Evolutionary conservation across 1,140 invertebrate species (phyloP).

Genomic region (Drosophila busckii): DNA sequence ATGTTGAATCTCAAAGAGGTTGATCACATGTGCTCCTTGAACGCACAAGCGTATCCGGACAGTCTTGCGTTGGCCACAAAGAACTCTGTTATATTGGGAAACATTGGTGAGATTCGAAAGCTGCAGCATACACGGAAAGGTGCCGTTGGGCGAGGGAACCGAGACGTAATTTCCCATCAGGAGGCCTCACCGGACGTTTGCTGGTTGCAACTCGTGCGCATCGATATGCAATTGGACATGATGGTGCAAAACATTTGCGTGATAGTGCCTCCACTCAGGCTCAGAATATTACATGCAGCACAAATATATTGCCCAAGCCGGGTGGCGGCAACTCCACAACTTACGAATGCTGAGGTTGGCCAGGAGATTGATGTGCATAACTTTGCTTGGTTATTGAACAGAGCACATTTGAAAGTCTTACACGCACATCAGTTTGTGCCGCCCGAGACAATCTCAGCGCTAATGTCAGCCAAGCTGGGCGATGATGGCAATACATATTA

Average conservation of each 20-base stretch:
- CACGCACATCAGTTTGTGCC: slow-evolving; percentile 94
- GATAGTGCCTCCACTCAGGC: slow-evolving; percentile 90
- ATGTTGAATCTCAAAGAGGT: slow-evolving; percentile 99
- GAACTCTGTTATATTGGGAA: slow-evolving; percentile 96
- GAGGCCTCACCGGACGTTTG: slow-evolving; percentile 96
- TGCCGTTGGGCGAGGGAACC: slow-evolving; percentile 95
- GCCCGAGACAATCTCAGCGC: slow-evolving; percentile 92
- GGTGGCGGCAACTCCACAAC: slow-evolving; percentile 79
- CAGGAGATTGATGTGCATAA: slow-evolving; percentile 96
- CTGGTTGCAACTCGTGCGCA: slow-evolving; percentile 93
- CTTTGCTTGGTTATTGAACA: slow-evolving; percentile 96
- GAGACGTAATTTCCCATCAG: slow-evolving; percentile 96
- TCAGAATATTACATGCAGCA: slow-evolving; percentile 80
- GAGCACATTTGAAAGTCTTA: slow-evolving; percentile 96
- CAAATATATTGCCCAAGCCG: slow-evolving; percentile 78
- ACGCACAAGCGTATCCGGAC: slow-evolving; percentile 96
- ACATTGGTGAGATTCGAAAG: slow-evolving; percentile 99
- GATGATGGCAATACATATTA: slow-evolving; percentile 96
- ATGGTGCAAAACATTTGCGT: slow-evolving; percentile 83
- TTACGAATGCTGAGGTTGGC: slow-evolving; percentile 82
- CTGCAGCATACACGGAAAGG: slow-evolving; percentile 97
- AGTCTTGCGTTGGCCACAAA: slow-evolving; percentile 96
- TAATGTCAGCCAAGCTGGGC: slow-evolving; percentile 93
- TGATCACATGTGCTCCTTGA: slow-evolving; percentile 98
- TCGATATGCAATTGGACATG: slow-evolving; percentile 90